Evolutionary conservation across 2,888 invertebrate genomes (phyloP).

Genomic region (Cataglyphis albicans): DNA sequence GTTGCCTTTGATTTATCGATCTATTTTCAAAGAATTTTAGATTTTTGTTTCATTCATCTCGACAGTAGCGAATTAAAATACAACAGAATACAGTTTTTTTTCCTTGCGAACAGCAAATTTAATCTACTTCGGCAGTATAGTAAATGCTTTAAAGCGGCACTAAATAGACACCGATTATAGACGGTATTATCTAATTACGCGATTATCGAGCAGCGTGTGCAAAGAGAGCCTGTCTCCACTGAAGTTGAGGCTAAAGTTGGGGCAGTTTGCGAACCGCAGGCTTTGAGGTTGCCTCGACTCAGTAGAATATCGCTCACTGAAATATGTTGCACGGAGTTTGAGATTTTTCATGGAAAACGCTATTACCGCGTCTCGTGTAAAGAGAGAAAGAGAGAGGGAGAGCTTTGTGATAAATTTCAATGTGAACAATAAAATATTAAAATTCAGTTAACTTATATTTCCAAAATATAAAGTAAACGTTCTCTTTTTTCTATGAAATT

Average conservation of each 20-base stretch:
- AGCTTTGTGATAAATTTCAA: neutral
- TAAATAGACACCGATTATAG: conserved; percentile 62
- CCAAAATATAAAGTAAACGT: neutral
- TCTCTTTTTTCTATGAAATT: neutral
- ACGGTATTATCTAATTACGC: conserved; percentile 59
- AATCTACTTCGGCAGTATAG: conserved; percentile 41
- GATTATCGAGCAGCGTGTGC: conserved; percentile 69
- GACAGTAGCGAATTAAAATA: neutral
- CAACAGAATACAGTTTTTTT: conserved; percentile 23
- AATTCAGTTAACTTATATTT: neutral
- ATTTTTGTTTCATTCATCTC: neutral
- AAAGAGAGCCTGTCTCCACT: conserved; percentile 60
- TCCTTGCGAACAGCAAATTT: neutral
- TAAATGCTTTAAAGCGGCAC: conserved; percentile 52
- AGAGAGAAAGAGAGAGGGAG: neutral
- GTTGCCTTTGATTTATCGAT: neutral
- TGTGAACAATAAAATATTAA: neutral
- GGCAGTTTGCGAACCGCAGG: conserved; percentile 60
- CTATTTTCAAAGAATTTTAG: neutral
- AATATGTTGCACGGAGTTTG: conserved; percentile 20
- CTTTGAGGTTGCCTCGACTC: conserved; percentile 62
- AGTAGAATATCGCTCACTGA: conserved; percentile 58
- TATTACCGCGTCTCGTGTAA: neutral
- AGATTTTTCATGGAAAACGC: conserved; percentile 52
- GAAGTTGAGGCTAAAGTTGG: conserved; percentile 61